Evolutionary conservation across 1,140 invertebrate genomes (phyloP), one percentile per base, ranked within the genome.

Genomic region (Philotrypesis tridentata): DNA sequence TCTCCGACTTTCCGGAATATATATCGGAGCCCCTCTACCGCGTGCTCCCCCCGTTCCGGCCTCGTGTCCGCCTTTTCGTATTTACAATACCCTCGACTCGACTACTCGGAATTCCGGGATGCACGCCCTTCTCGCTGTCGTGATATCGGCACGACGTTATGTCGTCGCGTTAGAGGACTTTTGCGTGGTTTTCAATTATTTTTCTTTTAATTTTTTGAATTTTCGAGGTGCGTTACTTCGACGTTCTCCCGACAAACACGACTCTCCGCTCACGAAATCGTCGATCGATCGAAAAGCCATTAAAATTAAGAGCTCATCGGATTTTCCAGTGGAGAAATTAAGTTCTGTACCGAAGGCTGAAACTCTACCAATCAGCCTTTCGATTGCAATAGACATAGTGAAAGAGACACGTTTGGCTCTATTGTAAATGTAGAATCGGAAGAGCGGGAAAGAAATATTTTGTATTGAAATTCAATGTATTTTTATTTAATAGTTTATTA

Each of bases 1-100:
- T 72, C 70, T 72, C n/a, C 11, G 70, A 43, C 33, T 43, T 72
- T 72, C 40, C 70, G 70, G 70, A 72, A 31, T 48, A 40, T 71
- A 55, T 55, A n/a, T n/a, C n/a, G 2, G 48, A 55, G 48, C 48
- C 21, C 17, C 21, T n/a, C 1, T n/a, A 6, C 17, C 31, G 33
- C 3, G 1, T 8, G 29, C 29, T 17, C 31, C 14, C 21, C n/a
- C 25, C 21, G 61, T 29, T 25, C 2, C 67, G 37, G 33, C 17
- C 33, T 37, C 37, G 25, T 5, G 33, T 72, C 70, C 70, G 40
- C 11, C 37, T 72, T 31, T 43, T 12, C 70, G 40, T 27, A 21
- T 31, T 17, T 37, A 72, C 23, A 33, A 33, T 17, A 12, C 40
- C 21, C 6, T 9, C 8, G 27, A 31, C 12, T 72, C 23, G n/a